Evolutionary conservation across 1,140 invertebrate genomes (phyloP).

Genomic region (Lordiphosa collinella): DNA sequence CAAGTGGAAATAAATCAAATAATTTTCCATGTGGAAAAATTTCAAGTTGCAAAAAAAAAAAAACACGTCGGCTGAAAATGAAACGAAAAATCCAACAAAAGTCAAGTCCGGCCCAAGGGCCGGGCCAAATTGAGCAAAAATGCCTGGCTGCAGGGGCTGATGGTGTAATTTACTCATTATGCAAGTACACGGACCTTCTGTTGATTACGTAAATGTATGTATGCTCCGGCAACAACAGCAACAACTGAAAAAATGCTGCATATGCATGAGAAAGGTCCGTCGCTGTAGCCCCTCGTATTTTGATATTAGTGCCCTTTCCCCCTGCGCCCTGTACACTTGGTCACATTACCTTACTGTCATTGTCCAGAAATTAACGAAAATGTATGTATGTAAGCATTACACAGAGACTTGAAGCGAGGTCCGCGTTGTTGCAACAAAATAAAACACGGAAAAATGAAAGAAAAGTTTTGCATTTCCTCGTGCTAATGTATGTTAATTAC

Average conservation of each 20-base stretch:
- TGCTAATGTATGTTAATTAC: constrained; percentile 79
- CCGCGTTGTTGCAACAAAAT: neutral
- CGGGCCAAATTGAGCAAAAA: constrained; percentile 31
- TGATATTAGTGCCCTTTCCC: constrained; percentile 50
- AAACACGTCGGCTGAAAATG: constrained; percentile 52
- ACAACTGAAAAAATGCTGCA: constrained; percentile 39
- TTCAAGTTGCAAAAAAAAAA: constrained; percentile 47
- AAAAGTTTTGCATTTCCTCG: constrained; percentile 73
- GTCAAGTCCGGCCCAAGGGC: constrained; percentile 52
- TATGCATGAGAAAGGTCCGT: constrained; percentile 51
- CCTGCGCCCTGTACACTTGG: neutral
- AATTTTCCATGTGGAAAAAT: constrained; percentile 79
- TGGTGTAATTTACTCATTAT: constrained; percentile 77
- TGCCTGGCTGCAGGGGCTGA: constrained; percentile 28
- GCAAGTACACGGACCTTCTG: constrained; percentile 46
- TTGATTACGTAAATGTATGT: constrained; percentile 36
- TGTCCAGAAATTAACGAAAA: constrained; percentile 78
- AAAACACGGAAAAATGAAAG: constrained; percentile 26
- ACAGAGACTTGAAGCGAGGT: constrained; percentile 8
- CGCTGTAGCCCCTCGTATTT: constrained; percentile 54
- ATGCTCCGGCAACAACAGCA: constrained; percentile 15
- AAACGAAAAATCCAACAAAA: constrained; percentile 38
- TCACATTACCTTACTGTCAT: constrained; percentile 74
- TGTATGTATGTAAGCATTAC: constrained; percentile 41
- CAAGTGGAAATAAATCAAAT: constrained; percentile 79